Conservation (phyloP, 2,888 invertebrate genomes). For the Scaptomyza flava region DNA sequence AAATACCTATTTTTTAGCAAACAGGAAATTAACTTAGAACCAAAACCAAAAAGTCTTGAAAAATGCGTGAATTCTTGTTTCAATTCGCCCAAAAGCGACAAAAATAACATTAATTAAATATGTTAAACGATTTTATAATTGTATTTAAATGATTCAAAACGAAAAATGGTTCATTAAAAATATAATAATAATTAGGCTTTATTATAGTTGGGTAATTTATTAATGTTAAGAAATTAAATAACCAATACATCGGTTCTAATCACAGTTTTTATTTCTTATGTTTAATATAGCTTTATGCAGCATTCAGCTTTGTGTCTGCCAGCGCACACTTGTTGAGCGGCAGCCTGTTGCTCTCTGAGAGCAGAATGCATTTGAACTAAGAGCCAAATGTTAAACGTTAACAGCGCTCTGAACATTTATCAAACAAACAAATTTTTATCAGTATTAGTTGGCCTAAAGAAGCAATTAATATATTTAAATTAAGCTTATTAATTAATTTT, state of each 20-base stretch:
- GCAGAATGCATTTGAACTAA: background rate
- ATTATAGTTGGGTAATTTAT: too few relatives aligned
- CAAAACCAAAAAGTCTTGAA: background rate
- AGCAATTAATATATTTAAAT: background rate
- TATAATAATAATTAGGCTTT: too few relatives aligned
- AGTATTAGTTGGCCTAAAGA: conserved; percentile 23
- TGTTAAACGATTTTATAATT: background rate
- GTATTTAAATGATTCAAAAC: too few relatives aligned
- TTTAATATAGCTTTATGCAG: background rate
- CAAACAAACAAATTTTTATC: conserved; percentile 13
- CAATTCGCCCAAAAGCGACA: background rate
- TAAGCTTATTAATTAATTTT: too few relatives aligned
- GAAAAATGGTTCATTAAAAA: too few relatives aligned
- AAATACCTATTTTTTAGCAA: conserved; percentile 13
- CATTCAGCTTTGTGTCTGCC: conserved; percentile 34
- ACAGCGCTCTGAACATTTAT: conserved; percentile 16
- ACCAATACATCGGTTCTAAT: too few relatives aligned
- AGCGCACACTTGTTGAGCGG: conserved; percentile 25
- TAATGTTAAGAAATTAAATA: too few relatives aligned
- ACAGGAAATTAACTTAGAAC: conserved; percentile 30
- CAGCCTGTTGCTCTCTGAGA: conserved; percentile 33
- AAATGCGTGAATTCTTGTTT: background rate
- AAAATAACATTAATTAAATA: background rate
- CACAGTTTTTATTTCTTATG: background rate
- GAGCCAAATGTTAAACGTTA: conserved; percentile 25